Base-by-base conservation (phyloP, 2,113 vertebrate genomes). In the Alosa alosa region DNA sequence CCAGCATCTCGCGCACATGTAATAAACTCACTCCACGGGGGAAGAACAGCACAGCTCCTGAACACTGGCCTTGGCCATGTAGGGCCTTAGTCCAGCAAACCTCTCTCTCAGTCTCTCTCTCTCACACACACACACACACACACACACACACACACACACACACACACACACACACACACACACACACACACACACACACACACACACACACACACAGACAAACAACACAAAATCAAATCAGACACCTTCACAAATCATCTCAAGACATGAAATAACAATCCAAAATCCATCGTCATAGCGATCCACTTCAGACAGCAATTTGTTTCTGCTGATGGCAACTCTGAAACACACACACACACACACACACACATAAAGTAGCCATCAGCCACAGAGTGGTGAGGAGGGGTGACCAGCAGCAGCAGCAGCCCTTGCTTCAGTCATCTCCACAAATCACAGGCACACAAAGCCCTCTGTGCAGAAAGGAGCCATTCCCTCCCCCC, bases 401-500 rank as follows among this genome's bases (percentile, higher is more conserved):
- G 57, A 1, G 60, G 2, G 68, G 50, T 15, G 50, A 15, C 17
- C 11, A 15, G 50, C 15, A 4, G 31, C 31, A 31, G 20, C 60
- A 22, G 60, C 60, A 64, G 60, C 0, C n/a, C n/a, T n/a, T 1
- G 20, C 57, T n/a, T 20, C 57, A 22, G 60, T 9, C 60, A 68
- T 68, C 22, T 8, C 8, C 60, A 68, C 60, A 68, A 68, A 68
- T 68, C 60, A 68, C 60, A 68, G 60, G 31, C 68, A 39, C 25
- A 78, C 72, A 78, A 39, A 78, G 72, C 10, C 72, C 72, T 78
- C 31, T 78, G 72, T 39, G 31, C 72, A 78, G 72, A 78, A 78
- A 78, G 72, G 36, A 78, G 11, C 72, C 72, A 39, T 78, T 78
- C 31, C 17, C 64, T 72, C 60, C 7, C 47, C 8, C 10, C 15